These are phyloP conservation scores for Phortica variegata DNA, from an alignment of 1,140 invertebrate genomes.

Conservation along the genomic window DNA sequence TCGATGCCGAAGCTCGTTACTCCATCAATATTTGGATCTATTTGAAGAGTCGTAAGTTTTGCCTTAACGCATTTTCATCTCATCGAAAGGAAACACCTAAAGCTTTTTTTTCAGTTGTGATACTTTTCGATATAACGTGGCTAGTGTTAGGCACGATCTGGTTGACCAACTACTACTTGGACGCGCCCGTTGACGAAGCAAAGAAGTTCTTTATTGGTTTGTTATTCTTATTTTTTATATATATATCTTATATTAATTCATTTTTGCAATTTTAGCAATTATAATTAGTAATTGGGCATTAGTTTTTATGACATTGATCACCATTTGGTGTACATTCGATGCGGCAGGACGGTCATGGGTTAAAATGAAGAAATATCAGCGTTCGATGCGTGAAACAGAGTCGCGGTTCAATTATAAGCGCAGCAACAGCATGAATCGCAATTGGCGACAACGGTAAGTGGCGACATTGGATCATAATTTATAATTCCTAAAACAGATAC, in stretches of 20 bases:
- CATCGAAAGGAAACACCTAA: neutral
- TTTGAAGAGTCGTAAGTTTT: slow-evolving; percentile 71
- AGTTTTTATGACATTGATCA: slow-evolving; percentile 72
- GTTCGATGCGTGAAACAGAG: slow-evolving; percentile 76
- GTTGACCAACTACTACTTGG: slow-evolving; percentile 70
- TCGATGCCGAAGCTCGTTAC: slow-evolving; percentile 71
- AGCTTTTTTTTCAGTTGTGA: slow-evolving; percentile 61
- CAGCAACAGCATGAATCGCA: slow-evolving; percentile 76
- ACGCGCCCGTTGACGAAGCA: slow-evolving; percentile 68
- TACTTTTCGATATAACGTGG: slow-evolving; percentile 77
- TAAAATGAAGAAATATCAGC: slow-evolving; percentile 88
- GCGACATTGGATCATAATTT: too few species aligned
- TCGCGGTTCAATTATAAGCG: slow-evolving; percentile 74
- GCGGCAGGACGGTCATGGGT: slow-evolving; percentile 88
- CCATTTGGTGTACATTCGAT: slow-evolving; percentile 87
- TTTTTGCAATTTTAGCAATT: slow-evolving; percentile 66
- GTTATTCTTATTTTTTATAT: too few species aligned
- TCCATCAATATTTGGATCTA: slow-evolving; percentile 84
- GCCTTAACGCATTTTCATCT: neutral
- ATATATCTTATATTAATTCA: too few species aligned
- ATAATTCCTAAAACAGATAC: too few species aligned
- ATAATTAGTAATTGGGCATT: slow-evolving; percentile 81
- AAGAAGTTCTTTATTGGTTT: slow-evolving; percentile 79
- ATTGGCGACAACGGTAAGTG: slow-evolving; percentile 82
- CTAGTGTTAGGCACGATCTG: slow-evolving; percentile 74